Evolutionary conservation across 2,113 vertebrate species (phyloP).

Genomic region (human (Homo sapiens)): GRCh38 chr7:56893001-56893500

Average conservation of each 20-base stretch:
- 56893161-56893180: too few relatives aligned
- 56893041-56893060: neutral
- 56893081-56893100: neutral
- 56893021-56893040: neutral
- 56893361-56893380: neutral
- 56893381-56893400: neutral
- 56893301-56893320: fast-evolving
- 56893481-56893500: neutral
- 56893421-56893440: neutral
- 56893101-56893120: neutral
- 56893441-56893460: neutral
- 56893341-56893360: neutral
- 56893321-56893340: neutral
- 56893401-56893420: neutral
- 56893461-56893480: slow-evolving; percentile 31
- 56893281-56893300: neutral
- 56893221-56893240: neutral
- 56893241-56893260: neutral
- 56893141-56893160: neutral
- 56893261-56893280: neutral
- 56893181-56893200: neutral
- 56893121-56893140: fast-evolving
- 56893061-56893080: fast-evolving
- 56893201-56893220: neutral
- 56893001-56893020: too few relatives aligned